Conservation (phyloP, 2,113 vertebrate genomes). For the Casuarius casuarius region DNA sequence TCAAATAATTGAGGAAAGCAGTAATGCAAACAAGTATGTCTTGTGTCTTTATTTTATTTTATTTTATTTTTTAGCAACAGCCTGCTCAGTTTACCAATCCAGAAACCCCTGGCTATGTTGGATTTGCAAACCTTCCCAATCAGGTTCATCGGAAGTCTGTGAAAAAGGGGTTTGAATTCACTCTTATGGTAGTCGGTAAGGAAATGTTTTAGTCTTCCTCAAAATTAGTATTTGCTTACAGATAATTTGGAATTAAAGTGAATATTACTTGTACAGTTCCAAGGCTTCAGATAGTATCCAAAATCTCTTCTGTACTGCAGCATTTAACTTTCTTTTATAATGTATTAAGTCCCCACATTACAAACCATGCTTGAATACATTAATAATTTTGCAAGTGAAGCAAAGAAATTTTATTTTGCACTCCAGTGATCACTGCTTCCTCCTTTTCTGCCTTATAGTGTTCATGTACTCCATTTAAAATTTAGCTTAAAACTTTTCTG, state of each 20-base stretch:
- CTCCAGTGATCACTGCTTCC: not conserved
- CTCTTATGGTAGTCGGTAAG: slow-evolving; percentile 99
- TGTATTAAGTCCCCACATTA: not conserved
- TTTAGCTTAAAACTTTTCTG: not conserved
- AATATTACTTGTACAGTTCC: not conserved
- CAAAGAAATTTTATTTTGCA: not conserved
- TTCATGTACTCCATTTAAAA: not conserved
- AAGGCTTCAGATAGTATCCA: not conserved
- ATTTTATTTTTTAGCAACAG: slow-evolving; percentile 73
- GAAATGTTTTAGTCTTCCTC: not conserved
- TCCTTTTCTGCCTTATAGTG: not conserved
- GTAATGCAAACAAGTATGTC: not conserved
- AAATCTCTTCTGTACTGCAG: not conserved
- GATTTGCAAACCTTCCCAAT: slow-evolving; percentile 97
- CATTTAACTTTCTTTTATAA: not conserved
- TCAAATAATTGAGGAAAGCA: not conserved
- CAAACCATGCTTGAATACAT: not conserved
- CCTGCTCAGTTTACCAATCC: slow-evolving; percentile 94
- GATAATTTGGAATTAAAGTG: not conserved
- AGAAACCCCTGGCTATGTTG: slow-evolving; percentile 97
- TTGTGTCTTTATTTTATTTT: not conserved
- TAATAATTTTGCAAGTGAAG: not conserved
- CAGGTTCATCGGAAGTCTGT: slow-evolving; percentile 99
- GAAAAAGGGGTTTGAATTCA: slow-evolving; percentile 99
- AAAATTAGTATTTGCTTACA: not conserved